These are phyloP conservation scores for Brachionus sp. DNA, from an alignment of 1,140 invertebrate species.

Conservation along the genomic window DNA sequence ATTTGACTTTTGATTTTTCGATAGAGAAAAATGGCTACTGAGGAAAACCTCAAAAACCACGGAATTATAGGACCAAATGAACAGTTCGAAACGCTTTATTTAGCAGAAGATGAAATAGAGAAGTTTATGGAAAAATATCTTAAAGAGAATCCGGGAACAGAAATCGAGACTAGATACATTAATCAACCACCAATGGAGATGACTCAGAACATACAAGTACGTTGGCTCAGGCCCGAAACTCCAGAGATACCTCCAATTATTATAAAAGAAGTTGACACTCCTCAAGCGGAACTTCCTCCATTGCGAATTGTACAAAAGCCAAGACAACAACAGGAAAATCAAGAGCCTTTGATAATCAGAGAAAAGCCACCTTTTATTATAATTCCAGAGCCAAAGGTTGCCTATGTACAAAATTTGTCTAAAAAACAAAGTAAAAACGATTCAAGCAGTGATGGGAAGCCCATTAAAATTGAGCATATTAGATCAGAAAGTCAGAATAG, in stretches of 20 bases:
- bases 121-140: conserved; percentile 40
- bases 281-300: background rate
- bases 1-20: background rate
- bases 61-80: conserved; percentile 18
- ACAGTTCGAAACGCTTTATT: conserved; percentile 17
- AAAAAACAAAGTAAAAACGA: background rate
- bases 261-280: conserved; percentile 27
- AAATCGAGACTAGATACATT: conserved; percentile 40
- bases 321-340: background rate
- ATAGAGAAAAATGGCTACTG: conserved; percentile 13
- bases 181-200: conserved; percentile 12
- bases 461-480: conserved; percentile 35
- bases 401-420: conserved; percentile 24
- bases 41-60: background rate
- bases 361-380: conserved; percentile 35
- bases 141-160: conserved; percentile 7
- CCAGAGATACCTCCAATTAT: conserved; percentile 42
- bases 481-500: background rate
- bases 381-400: conserved; percentile 39
- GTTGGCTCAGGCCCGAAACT: conserved; percentile 39
- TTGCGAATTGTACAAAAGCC: conserved; percentile 27
- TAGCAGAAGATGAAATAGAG: conserved; percentile 42
- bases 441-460: background rate
- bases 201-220: conserved; percentile 39
- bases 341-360: conserved; percentile 19